Percentiles rank a stretch among this genome's conserved stretches.
These are phyloP conservation scores for Drosophila tsacasi DNA, from an alignment of 1,140 invertebrate species.

Conservation along the genomic window DNA sequence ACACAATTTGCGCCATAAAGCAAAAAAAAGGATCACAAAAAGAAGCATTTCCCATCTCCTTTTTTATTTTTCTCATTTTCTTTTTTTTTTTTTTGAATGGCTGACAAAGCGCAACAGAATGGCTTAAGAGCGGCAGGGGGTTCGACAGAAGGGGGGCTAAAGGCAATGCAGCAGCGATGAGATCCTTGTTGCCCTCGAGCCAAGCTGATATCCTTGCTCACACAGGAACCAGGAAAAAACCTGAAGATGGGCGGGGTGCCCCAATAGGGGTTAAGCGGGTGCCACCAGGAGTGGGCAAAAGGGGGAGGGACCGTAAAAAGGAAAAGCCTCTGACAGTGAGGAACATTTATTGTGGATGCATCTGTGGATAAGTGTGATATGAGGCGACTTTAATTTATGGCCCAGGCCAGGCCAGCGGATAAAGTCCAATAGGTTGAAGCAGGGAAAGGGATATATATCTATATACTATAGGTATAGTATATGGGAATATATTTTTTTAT, in stretches of 20 bases:
- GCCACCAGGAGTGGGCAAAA: not conserved
- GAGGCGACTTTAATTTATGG: constrained; percentile 31
- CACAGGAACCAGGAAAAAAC: constrained; percentile 12
- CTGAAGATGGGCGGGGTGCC: constrained; percentile 25
- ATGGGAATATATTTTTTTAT: not conserved
- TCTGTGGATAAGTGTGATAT: constrained; percentile 43
- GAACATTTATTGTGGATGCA: constrained; percentile 53
- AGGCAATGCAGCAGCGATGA: constrained; percentile 6
- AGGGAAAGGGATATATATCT: not conserved
- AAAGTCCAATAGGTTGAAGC: not conserved
- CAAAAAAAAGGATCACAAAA: constrained; percentile 32
- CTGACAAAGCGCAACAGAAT: constrained; percentile 68
- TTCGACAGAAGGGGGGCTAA: too few relatives aligned
- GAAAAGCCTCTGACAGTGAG: constrained; percentile 35
- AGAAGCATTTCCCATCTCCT: not conserved
- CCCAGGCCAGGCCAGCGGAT: not conserved
- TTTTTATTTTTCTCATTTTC: not conserved
- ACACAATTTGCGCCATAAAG: constrained; percentile 60
- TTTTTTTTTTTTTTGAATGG: constrained; percentile 33
- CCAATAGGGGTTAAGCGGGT: constrained; percentile 16
- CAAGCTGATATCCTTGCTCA: constrained; percentile 12
- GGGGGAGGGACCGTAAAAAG: not conserved
- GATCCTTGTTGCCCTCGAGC: constrained; percentile 41
- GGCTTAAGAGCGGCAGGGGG: constrained; percentile 17
- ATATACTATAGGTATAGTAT: not conserved